phyloP scores from a whole-genome alignment of 2,113 vertebrate genomes.

The Vombatus ursinus region DNA sequence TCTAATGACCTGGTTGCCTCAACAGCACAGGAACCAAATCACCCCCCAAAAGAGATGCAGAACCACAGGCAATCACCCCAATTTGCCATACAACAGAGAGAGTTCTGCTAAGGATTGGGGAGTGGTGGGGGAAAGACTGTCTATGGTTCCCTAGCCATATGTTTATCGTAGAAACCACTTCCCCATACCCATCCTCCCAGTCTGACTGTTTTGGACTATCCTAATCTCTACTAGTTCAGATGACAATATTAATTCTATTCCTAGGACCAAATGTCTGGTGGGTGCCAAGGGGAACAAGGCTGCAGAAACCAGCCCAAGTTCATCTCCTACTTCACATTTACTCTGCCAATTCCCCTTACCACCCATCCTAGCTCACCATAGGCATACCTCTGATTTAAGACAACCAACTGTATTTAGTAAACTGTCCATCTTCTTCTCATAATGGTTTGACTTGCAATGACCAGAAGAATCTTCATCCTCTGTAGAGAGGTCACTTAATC shows the following conservation, averaged over 20 bases:
- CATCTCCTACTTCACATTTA: neutral
- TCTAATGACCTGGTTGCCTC: neutral
- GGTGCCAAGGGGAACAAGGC: neutral
- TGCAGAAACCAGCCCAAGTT: neutral
- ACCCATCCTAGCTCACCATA: slow-evolving; percentile 68
- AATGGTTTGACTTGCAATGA: slow-evolving; percentile 88
- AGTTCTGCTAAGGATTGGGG: neutral
- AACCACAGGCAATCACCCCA: neutral
- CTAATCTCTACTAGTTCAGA: neutral
- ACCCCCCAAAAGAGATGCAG: neutral
- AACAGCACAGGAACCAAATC: neutral
- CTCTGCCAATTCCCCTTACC: neutral
- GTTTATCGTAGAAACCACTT: neutral
- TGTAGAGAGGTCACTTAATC: slow-evolving; percentile 89
- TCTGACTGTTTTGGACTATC: neutral
- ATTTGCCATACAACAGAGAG: neutral
- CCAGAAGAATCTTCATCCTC: slow-evolving; percentile 89
- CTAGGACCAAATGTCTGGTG: neutral
- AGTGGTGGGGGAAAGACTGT: neutral
- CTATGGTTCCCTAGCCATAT: neutral
- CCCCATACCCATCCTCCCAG: neutral
- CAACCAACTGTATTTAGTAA: slow-evolving; percentile 90
- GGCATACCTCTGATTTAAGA: slow-evolving; percentile 89
- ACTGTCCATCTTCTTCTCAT: slow-evolving; percentile 92
- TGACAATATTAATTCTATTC: neutral